Conservation (phyloP, 2,888 invertebrate species). For the Quadroppia sp. region DNA sequence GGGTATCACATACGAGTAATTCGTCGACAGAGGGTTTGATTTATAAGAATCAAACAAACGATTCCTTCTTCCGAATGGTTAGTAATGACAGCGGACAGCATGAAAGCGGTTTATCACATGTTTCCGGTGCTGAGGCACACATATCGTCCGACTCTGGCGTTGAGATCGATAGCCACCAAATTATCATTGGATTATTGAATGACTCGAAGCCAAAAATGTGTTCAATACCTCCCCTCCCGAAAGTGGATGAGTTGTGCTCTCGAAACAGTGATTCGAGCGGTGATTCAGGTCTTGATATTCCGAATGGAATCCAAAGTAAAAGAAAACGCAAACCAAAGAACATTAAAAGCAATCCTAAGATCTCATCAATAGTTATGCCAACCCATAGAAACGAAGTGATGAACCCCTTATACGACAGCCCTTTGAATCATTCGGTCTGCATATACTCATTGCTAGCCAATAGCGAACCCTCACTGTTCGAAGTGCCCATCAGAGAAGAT, state of each 20-base stretch:
- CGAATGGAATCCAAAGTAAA: background rate
- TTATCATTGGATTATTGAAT: background rate
- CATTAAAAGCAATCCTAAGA: background rate
- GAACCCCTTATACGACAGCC: conserved; percentile 22
- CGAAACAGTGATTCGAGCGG: conserved; percentile 24
- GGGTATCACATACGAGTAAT: conserved; percentile 45
- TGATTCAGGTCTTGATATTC: conserved; percentile 9
- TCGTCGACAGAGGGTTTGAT: conserved; percentile 45
- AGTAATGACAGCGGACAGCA: conserved; percentile 21
- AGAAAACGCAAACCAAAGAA: conserved; percentile 12
- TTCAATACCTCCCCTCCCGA: background rate
- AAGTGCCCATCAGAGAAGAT: conserved; percentile 2
- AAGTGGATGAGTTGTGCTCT: background rate
- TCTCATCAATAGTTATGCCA: background rate
- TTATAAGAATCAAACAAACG: background rate
- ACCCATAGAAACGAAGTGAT: background rate
- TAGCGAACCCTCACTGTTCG: conserved; percentile 25
- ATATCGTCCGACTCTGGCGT: conserved; percentile 18
- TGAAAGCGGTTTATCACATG: background rate
- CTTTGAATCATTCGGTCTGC: conserved; percentile 19
- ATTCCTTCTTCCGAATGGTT: background rate
- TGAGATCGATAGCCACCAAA: background rate
- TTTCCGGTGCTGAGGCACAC: background rate
- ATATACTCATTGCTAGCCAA: conserved; percentile 28
- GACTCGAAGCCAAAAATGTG: background rate